Base-by-base conservation (phyloP, 2,797 vertebrate species). In the Dryobates pubescens region DNA sequence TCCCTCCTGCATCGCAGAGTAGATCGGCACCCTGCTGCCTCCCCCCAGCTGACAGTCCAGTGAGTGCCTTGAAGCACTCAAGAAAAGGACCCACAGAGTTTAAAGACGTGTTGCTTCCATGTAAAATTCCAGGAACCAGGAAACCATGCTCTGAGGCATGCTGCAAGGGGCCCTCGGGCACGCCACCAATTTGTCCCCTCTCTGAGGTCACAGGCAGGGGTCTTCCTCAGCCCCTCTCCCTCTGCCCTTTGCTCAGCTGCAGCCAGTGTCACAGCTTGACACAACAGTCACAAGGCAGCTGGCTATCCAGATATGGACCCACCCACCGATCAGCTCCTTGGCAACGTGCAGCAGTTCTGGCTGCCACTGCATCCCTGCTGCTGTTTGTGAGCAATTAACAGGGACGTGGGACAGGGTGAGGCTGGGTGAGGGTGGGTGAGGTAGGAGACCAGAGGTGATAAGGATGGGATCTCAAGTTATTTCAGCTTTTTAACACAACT, bases 131-230 rank as follows among this genome's bases (percentile, higher is more conserved):
- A 47, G 34, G 49, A 38, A 59, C 23, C 7, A 3, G n/a, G 70
- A 49, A 38, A 56, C 20, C 7, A 3, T 34, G 70, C 53, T 77
- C n/a, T 17, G 32, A 77, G 29, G 1, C 23, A 68, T 41, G 57
- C n/a, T 3, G 2, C 5, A 7, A 72, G 20, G 32, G 12, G 10
- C 38, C 24, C 19, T 68, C 1, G 2, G 13, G 17, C 0, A 0
- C 41, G 32, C 17, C 59, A 75, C 17, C 17, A 2, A 12, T 70
- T 41, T 17, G 14, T 41, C 24, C 75, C 26, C 9, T 32, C 32
- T 20, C 10, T 0, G 5, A 74, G 65, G 16, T 30, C 0, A 0
- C 2, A 2, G 41, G 8, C 22, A 77, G 82, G 45, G 22, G 20
- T 45, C 23, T 81, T 22, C 23, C 26, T 51, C 3, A 0, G 26